Conservation (phyloP, 2,888 invertebrate genomes). For the Phanerotoma sp. region DNA sequence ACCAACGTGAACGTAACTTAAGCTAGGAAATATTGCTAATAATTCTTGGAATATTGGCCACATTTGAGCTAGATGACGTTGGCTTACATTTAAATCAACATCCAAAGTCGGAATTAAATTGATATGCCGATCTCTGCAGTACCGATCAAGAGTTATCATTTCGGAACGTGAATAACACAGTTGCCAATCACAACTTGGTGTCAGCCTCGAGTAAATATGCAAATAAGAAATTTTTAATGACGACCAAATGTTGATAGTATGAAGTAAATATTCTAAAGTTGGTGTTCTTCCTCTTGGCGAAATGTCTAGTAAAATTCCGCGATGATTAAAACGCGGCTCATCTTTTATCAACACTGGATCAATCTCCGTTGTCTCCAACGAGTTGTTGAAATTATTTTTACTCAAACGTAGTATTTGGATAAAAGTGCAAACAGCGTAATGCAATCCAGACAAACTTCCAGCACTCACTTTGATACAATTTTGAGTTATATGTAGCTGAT, state of each 20-base stretch:
- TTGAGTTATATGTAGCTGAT: slow-evolving; percentile 60
- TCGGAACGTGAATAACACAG: slow-evolving; percentile 59
- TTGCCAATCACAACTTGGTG: slow-evolving; percentile 57
- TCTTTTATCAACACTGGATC: slow-evolving; percentile 61
- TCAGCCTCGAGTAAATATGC: slow-evolving; percentile 58
- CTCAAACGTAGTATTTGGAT: slow-evolving; percentile 61
- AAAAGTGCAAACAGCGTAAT: slow-evolving; percentile 63
- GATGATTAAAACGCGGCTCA: slow-evolving; percentile 61
- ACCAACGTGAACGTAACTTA: slow-evolving; percentile 62
- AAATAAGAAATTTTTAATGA: slow-evolving; percentile 62
- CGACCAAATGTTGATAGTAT: slow-evolving; percentile 60
- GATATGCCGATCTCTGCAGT: slow-evolving; percentile 61
- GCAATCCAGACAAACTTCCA: slow-evolving; percentile 61
- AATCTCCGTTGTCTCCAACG: slow-evolving; percentile 49
- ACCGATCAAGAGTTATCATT: slow-evolving; percentile 61
- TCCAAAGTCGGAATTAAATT: slow-evolving; percentile 62
- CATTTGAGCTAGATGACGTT: slow-evolving; percentile 59
- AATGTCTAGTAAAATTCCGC: slow-evolving; percentile 64
- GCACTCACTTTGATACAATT: slow-evolving; percentile 61
- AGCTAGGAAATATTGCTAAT: slow-evolving; percentile 60
- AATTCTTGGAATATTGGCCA: slow-evolving; percentile 61
- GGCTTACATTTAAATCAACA: slow-evolving; percentile 59
- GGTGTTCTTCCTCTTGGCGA: slow-evolving; percentile 62
- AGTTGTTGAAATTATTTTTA: slow-evolving; percentile 46
- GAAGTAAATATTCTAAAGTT: slow-evolving; percentile 59